Evolutionary conservation across 2,888 invertebrate genomes (phyloP).

Genomic region (Scotopteryx bipunctaria): DNA sequence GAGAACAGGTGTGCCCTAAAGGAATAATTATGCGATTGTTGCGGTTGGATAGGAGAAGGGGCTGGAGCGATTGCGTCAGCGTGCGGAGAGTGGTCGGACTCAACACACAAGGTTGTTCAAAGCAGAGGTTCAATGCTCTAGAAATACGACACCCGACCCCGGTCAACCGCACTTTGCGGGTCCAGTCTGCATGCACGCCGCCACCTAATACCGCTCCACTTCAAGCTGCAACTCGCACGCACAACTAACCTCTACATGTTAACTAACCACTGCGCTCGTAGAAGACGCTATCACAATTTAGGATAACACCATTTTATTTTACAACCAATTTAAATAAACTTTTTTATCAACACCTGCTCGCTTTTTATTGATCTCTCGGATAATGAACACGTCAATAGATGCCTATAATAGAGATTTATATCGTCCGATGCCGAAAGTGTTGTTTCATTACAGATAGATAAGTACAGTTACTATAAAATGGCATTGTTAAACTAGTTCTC

Average conservation of each 20-base stretch:
- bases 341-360: slow-evolving; percentile 13
- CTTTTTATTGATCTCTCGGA: slow-evolving; percentile 25
- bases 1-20: slow-evolving; percentile 77
- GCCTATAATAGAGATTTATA: slow-evolving; percentile 26
- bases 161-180: slow-evolving; percentile 60
- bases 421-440: slow-evolving; percentile 24
- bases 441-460: slow-evolving; percentile 33
- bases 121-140: slow-evolving; percentile 83
- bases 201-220: slow-evolving; percentile 37
- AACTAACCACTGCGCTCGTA: slow-evolving; percentile 43
- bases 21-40: slow-evolving; percentile 76
- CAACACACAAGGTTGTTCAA: slow-evolving; percentile 81
- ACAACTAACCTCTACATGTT: slow-evolving; percentile 37
- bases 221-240: slow-evolving; percentile 11
- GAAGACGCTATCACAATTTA: slow-evolving; percentile 22
- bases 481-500: slow-evolving; percentile 60
- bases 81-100: slow-evolving; percentile 77
- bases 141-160: slow-evolving; percentile 80
- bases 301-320: slow-evolving; percentile 15
- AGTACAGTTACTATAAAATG: slow-evolving; percentile 41
- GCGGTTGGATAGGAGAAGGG: slow-evolving; percentile 73
- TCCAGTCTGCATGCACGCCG: slow-evolving; percentile 51
- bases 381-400: slow-evolving; percentile 22
- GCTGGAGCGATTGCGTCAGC: slow-evolving; percentile 78
- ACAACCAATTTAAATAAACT: slow-evolving; percentile 28